phyloP scores from a whole-genome alignment of 2,113 vertebrate genomes.

The Natator depressus region DNA sequence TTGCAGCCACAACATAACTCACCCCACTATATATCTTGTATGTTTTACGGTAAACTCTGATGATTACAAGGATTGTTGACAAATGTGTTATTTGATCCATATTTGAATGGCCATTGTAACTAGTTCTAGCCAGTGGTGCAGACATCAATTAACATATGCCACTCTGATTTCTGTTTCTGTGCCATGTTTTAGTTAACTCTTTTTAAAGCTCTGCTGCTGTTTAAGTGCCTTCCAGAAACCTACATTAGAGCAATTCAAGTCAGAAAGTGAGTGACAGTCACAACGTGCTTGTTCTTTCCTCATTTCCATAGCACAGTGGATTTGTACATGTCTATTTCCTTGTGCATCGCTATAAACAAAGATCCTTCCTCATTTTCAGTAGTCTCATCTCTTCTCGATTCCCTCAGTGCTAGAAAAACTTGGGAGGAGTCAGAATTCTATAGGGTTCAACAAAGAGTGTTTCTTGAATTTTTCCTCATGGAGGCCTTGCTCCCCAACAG shows the following conservation, averaged over 20 bases:
- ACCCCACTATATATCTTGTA: neutral
- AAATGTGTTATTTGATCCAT: neutral
- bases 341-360: neutral
- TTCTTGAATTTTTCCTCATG: neutral
- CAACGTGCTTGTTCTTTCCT: neutral
- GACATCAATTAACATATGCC: neutral
- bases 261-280: neutral
- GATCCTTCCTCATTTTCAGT: neutral
- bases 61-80: neutral
- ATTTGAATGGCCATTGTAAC: slow-evolving; percentile 2
- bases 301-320: neutral
- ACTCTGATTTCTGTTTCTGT: neutral
- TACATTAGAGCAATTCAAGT: slow-evolving; percentile 33
- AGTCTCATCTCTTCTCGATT: neutral
- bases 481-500: neutral
- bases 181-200: neutral
- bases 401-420: neutral
- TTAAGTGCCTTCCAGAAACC: neutral
- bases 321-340: neutral
- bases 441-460: neutral
- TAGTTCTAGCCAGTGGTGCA: neutral
- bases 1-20: neutral
- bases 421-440: neutral
- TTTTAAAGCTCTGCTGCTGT: neutral
- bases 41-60: neutral